Evolutionary conservation across 2,888 invertebrate species (phyloP).

Genomic region (Slavum lentiscoides): DNA sequence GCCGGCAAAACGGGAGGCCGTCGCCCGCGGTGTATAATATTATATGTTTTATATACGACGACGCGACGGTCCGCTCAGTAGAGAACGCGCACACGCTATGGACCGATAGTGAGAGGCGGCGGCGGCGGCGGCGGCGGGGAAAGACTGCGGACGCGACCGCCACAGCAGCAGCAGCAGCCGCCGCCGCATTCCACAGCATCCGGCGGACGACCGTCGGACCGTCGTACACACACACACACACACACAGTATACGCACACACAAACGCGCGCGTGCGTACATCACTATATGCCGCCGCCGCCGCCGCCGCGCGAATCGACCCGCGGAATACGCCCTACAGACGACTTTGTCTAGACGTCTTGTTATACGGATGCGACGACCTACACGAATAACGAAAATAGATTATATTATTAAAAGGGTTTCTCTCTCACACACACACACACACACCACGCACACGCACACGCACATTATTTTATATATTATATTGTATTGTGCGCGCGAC

Average conservation of each 20-base stretch:
- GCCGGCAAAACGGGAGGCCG: too few species aligned
- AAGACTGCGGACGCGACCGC: constrained; percentile 12
- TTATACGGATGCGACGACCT: constrained; percentile 50
- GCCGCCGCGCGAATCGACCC: constrained; percentile 48
- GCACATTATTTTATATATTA: neutral
- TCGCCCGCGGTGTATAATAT: too few species aligned
- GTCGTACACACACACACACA: too few species aligned
- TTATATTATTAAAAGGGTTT: constrained; percentile 27
- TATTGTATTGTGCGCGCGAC: too few species aligned
- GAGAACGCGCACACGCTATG: too few species aligned
- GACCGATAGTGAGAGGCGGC: neutral
- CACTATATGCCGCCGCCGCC: constrained; percentile 12
- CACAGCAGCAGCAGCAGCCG: too few species aligned
- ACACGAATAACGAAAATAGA: constrained; percentile 52
- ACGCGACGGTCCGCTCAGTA: too few species aligned
- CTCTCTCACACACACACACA: neutral
- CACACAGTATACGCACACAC: too few species aligned
- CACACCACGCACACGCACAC: neutral
- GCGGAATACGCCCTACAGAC: constrained; percentile 53
- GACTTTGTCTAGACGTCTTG: constrained; percentile 53
- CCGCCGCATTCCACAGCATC: constrained; percentile 52
- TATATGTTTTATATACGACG: too few species aligned
- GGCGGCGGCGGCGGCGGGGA: neutral
- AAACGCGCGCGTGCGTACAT: neutral
- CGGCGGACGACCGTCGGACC: constrained; percentile 30